Conservation (phyloP, 2,797 vertebrate species). For the Muscicapa striata region DNA sequence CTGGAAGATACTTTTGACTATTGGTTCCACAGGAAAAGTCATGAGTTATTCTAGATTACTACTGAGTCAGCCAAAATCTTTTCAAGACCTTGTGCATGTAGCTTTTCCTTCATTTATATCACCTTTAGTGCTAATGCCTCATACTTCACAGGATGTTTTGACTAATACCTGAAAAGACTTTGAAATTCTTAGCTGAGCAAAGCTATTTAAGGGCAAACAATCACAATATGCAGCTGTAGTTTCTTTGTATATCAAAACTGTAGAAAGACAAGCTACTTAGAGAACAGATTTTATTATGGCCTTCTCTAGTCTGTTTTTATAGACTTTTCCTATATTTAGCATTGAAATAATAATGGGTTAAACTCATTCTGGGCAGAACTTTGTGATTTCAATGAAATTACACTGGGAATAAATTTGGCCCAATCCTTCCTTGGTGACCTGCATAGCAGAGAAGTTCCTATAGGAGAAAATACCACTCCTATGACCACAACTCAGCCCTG, state of each 20-base stretch:
- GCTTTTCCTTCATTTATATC: not conserved
- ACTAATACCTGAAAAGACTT: not conserved
- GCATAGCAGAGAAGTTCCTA: not conserved
- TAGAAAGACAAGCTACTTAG: slow-evolving; percentile 51
- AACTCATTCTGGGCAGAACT: not conserved
- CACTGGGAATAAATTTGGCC: not conserved
- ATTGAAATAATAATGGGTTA: not conserved
- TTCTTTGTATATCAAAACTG: slow-evolving; percentile 48
- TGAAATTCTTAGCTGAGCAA: not conserved
- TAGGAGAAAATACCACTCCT: not conserved
- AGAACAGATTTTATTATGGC: slow-evolving; percentile 36
- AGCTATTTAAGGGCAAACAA: not conserved
- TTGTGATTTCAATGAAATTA: not conserved
- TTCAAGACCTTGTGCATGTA: not conserved
- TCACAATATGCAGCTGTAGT: not conserved
- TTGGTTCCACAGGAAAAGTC: not conserved
- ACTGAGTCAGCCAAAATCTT: not conserved
- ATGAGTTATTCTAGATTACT: not conserved
- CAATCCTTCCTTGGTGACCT: not conserved
- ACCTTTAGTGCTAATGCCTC: not conserved
- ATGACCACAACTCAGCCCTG: not conserved
- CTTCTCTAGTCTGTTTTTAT: slow-evolving; percentile 20
- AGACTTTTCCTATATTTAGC: not conserved
- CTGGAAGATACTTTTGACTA: slow-evolving; percentile 53
- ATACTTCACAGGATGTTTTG: not conserved